phyloP scores from a whole-genome alignment of 2,113 vertebrate genomes.

The Phodopus roborovskii region DNA sequence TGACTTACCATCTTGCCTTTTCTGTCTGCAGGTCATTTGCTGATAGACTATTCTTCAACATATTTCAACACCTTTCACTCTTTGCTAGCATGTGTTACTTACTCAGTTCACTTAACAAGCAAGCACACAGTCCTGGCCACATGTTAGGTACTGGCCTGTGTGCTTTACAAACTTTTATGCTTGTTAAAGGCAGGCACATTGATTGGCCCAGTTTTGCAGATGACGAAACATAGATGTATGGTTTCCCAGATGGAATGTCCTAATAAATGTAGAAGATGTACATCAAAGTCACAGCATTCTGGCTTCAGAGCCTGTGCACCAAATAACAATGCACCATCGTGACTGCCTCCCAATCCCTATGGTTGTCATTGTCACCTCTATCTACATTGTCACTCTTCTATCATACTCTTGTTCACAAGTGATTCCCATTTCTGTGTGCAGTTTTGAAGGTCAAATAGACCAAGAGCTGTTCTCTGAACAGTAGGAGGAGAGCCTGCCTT shows the following conservation, averaged over 20 bases:
- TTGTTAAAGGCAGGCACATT: background rate
- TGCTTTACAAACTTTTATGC: background rate
- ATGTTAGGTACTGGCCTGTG: background rate
- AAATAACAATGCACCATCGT: rapidly evolving
- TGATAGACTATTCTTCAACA: background rate
- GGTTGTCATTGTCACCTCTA: rapidly evolving
- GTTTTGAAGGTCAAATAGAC: background rate
- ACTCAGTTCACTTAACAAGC: background rate
- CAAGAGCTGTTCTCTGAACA: background rate
- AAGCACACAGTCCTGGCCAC: background rate
- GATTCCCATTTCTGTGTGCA: background rate
- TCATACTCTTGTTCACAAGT: background rate
- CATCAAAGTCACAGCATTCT: background rate
- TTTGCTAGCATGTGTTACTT: background rate
- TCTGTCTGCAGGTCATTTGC: background rate
- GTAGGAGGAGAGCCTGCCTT: background rate
- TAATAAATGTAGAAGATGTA: background rate
- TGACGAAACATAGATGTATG: background rate
- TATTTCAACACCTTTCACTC: background rate
- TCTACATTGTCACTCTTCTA: no score
- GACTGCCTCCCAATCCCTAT: rapidly evolving
- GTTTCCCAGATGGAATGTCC: background rate
- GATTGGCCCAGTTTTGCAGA: background rate
- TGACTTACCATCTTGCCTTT: background rate
- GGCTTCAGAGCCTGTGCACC: background rate